Conservation (phyloP, 2,888 invertebrate species). For the Andrena praecox region DNA sequence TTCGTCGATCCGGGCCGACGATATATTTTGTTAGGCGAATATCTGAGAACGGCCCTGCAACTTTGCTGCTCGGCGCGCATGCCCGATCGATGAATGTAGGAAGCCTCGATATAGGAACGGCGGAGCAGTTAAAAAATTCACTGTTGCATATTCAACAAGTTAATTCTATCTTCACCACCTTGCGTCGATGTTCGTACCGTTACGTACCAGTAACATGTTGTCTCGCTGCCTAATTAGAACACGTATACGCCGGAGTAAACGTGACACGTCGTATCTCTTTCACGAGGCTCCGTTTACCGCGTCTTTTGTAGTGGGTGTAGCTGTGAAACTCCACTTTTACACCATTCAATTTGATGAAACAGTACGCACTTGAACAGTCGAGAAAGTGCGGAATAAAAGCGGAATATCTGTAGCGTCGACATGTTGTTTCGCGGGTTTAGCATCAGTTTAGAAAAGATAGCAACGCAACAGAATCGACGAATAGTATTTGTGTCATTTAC, state of each 20-base stretch:
- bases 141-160: slow-evolving; percentile 37
- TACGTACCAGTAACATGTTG: neutral
- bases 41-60: neutral
- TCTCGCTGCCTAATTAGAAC: neutral
- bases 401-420: neutral
- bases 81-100: slow-evolving; percentile 22
- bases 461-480: no score
- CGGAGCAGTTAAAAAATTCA: slow-evolving; percentile 1
- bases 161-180: neutral
- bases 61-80: neutral
- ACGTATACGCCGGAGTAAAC: neutral
- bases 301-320: no score
- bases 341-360: no score
- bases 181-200: neutral
- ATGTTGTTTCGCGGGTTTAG: neutral
- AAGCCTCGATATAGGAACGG: neutral
- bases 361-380: no score
- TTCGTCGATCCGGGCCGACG: neutral
- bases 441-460: no score
- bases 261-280: neutral
- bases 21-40: neutral
- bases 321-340: no score
- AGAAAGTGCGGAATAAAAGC: no score
- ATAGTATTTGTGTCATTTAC: no score
- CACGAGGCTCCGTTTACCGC: no score